phyloP scores from a whole-genome alignment of 2,113 vertebrate species.

The Tylochromis polylepis region DNA sequence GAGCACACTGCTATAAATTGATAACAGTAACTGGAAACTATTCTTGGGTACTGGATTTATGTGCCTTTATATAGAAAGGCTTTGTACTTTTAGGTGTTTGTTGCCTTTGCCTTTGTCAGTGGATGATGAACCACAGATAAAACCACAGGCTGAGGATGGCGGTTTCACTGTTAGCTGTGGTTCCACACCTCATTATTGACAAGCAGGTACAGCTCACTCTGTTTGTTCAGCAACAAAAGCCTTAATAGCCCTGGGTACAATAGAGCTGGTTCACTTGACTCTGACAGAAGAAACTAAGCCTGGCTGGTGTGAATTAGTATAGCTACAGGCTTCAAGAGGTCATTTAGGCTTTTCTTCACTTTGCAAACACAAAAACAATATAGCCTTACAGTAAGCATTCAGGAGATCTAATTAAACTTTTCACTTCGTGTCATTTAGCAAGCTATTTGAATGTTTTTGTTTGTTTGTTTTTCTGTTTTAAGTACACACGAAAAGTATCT shows the following conservation, averaged over 20 bases:
- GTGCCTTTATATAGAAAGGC: not conserved
- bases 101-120: not conserved
- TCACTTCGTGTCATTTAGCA: not conserved
- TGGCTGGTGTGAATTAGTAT: not conserved
- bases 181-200: constrained; percentile 17
- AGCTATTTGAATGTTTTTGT: not conserved
- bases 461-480: not conserved
- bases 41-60: not conserved
- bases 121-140: constrained; percentile 1
- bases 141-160: not conserved
- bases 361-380: not conserved
- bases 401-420: not conserved
- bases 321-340: not conserved
- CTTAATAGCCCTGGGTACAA: not conserved
- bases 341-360: not conserved
- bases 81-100: not conserved
- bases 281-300: not conserved
- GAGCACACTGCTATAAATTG: not conserved
- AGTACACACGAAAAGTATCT: not conserved
- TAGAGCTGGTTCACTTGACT: not conserved
- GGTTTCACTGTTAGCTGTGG: not conserved
- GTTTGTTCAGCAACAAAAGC: not conserved
- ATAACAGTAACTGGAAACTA: not conserved
- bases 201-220: not conserved
- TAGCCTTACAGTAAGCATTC: not conserved